These are phyloP conservation scores for Myotis daubentonii DNA, from an alignment of 2,797 vertebrate genomes.

Conservation along the genomic window DNA sequence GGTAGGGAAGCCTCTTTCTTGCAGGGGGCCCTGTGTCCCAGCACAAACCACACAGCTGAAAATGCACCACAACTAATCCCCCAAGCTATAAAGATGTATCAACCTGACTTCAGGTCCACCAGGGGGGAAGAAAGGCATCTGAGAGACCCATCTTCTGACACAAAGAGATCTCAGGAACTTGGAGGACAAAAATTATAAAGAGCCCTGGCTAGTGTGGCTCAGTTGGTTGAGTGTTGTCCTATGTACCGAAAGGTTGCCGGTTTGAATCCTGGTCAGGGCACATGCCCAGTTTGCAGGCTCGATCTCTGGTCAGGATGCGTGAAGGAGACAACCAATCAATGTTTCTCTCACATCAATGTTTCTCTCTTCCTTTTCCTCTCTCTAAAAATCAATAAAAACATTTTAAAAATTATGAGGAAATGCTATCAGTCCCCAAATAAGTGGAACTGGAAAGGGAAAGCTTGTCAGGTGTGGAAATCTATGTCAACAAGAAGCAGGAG, in stretches of 20 bases:
- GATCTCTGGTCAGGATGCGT: too few relatives aligned
- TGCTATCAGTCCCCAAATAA: background rate
- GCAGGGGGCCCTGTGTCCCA: too few relatives aligned
- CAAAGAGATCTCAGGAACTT: background rate
- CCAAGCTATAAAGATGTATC: fast-evolving
- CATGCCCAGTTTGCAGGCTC: too few relatives aligned
- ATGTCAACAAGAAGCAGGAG: background rate
- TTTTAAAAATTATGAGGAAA: background rate
- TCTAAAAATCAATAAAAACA: too few relatives aligned
- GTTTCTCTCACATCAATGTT: too few relatives aligned
- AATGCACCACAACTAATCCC: too few relatives aligned
- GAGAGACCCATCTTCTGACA: background rate
- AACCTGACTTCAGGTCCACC: background rate
- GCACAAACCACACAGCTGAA: background rate
- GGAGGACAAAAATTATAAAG: background rate
- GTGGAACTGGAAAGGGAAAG: fast-evolving
- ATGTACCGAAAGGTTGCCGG: too few relatives aligned
- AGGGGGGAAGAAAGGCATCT: background rate
- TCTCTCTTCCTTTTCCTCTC: too few relatives aligned
- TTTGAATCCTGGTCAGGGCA: too few relatives aligned
- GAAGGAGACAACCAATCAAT: too few relatives aligned
- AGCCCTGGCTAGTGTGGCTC: too few relatives aligned
- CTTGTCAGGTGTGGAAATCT: background rate
- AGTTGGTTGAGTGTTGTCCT: too few relatives aligned
- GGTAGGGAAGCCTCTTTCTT: background rate